phyloP scores from a whole-genome alignment of 1,140 invertebrate genomes.

The Phymastichus coffea region DNA sequence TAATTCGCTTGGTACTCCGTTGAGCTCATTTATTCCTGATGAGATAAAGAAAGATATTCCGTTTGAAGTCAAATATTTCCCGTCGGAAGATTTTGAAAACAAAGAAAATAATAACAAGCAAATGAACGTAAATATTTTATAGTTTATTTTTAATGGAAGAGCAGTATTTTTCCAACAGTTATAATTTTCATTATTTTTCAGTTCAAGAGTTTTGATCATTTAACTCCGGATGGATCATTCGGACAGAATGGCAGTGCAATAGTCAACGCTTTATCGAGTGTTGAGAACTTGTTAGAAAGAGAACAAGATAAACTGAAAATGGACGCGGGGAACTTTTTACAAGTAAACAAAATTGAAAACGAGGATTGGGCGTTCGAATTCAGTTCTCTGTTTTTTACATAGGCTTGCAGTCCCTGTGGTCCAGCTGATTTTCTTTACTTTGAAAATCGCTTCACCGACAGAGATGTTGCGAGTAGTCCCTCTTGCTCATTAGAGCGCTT shows the following conservation, averaged over 20 bases:
- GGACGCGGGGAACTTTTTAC: constrained; percentile 35
- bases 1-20: background rate
- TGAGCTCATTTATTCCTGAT: constrained; percentile 10
- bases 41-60: constrained; percentile 38
- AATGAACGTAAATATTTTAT: constrained; percentile 1
- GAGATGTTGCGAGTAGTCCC: constrained; percentile 29
- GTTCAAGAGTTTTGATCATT: constrained; percentile 27
- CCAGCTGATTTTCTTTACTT: constrained; percentile 38
- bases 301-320: constrained; percentile 27
- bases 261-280: constrained; percentile 7
- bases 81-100: constrained; percentile 15
- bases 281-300: constrained; percentile 17
- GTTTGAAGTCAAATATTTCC: constrained; percentile 28
- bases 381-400: constrained; percentile 21
- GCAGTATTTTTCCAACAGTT: background rate
- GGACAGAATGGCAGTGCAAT: constrained; percentile 19
- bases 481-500: constrained; percentile 29
- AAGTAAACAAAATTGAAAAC: constrained; percentile 38
- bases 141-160: background rate
- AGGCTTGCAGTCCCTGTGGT: constrained; percentile 39
- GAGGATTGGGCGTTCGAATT: constrained; percentile 23
- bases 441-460: constrained; percentile 33
- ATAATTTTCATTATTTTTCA: constrained; percentile 27
- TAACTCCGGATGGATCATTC: constrained; percentile 14
- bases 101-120: constrained; percentile 14